Percentiles rank a stretch among this genome's conserved stretches.
Conservation (phyloP, 2,888 invertebrate species). For the Sphaeridia pumilis region DNA sequence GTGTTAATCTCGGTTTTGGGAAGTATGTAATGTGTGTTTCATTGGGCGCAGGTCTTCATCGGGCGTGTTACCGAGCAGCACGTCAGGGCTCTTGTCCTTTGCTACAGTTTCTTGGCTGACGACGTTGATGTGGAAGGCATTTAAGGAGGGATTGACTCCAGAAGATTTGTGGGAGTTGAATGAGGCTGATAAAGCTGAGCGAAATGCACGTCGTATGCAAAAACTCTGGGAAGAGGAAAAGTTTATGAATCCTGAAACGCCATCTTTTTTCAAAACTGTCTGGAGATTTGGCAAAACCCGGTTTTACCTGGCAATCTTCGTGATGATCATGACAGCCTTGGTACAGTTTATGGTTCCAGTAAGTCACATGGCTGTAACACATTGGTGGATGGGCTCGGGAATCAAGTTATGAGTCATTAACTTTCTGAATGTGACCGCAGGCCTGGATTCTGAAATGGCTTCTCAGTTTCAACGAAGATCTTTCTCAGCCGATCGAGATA, state of each 20-base stretch:
- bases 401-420: no score
- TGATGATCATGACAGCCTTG: conserved; percentile 37
- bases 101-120: conserved; percentile 41
- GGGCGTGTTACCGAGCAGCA: conserved; percentile 17
- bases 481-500: conserved; percentile 33
- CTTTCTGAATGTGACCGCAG: conserved; percentile 8
- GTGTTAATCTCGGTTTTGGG: neutral
- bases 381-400: no score
- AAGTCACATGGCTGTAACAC: no score
- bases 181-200: conserved; percentile 38
- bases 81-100: conserved; percentile 40
- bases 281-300: conserved; percentile 39
- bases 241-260: conserved; percentile 36
- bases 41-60: neutral
- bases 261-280: conserved; percentile 39
- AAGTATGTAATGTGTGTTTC: neutral
- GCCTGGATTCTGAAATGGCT: conserved; percentile 28
- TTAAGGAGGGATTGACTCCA: conserved; percentile 38
- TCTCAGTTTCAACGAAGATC: conserved; percentile 30
- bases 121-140: conserved; percentile 40
- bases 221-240: conserved; percentile 40
- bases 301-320: conserved; percentile 38
- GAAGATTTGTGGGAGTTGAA: conserved; percentile 38
- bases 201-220: conserved; percentile 37
- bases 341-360: conserved; percentile 41